Percentiles rank a stretch among this genome's conserved stretches.
phyloP scores from a whole-genome alignment of 2,888 invertebrate genomes.

The Eristalis tenax region DNA sequence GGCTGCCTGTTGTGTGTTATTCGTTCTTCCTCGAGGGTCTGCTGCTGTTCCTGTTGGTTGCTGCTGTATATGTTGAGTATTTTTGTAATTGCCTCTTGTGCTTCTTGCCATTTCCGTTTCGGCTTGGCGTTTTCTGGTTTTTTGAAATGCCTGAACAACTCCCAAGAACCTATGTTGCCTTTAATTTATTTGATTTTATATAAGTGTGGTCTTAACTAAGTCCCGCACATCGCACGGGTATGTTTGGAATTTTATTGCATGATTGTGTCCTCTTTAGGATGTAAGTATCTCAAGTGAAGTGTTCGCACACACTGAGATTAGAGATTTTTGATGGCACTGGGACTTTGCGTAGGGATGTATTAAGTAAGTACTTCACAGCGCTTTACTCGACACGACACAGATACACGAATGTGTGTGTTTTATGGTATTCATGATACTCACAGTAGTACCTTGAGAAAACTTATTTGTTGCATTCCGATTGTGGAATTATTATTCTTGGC shows the following conservation, averaged over 20 bases:
- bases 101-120: constrained; percentile 54
- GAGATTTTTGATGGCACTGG: not conserved
- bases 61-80: constrained; percentile 19
- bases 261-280: constrained; percentile 44
- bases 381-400: not conserved
- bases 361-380: not conserved
- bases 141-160: constrained; percentile 43
- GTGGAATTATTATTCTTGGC: too few relatives aligned
- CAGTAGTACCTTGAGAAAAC: too few relatives aligned
- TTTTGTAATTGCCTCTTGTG: constrained; percentile 45
- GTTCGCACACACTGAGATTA: not conserved
- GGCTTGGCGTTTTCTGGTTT: constrained; percentile 33
- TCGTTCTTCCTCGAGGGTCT: constrained; percentile 27
- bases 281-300: constrained; percentile 41
- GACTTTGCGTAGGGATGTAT: not conserved
- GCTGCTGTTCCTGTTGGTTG: not conserved
- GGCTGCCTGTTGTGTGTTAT: constrained; percentile 49
- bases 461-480: too few relatives aligned
- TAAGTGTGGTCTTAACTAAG: constrained; percentile 61
- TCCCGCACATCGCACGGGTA: constrained; percentile 49
- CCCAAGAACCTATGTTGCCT: constrained; percentile 55
- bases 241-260: constrained; percentile 58
- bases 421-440: not conserved
- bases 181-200: constrained; percentile 68
- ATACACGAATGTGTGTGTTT: not conserved